phyloP scores from a whole-genome alignment of 2,797 vertebrate genomes.

The Labeo calbasu region DNA sequence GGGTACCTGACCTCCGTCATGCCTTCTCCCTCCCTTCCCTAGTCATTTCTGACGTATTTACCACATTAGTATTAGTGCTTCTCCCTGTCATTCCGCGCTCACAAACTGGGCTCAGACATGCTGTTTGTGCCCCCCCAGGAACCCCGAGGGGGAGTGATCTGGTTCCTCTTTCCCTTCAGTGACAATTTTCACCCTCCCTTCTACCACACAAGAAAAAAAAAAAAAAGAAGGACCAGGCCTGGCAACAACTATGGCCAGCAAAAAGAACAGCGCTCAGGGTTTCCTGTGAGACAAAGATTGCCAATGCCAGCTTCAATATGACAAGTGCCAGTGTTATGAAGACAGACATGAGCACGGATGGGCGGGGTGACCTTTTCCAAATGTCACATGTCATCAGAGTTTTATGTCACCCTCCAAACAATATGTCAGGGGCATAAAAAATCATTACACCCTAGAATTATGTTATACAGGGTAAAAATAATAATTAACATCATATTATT shows the following conservation, averaged over 20 bases:
- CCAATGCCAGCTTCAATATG: conserved; percentile 84
- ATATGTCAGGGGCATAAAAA: conserved; percentile 98
- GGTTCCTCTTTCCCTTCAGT: conserved; percentile 64
- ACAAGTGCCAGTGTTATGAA: conserved; percentile 86
- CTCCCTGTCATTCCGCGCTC: conserved; percentile 71
- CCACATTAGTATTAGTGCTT: conserved; percentile 82
- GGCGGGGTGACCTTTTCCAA: conserved; percentile 98
- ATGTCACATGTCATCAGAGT: conserved; percentile 99
- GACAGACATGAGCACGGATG: conserved; percentile 85
- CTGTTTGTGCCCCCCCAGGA: conserved; percentile 58
- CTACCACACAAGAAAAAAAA: conserved; percentile 20
- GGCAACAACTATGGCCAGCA: conserved; percentile 8
- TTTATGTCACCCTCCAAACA: conserved; percentile 99
- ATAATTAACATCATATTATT: conserved; percentile 90
- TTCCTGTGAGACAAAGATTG: conserved; percentile 76
- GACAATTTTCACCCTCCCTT: conserved; percentile 63
- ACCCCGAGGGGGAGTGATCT: conserved; percentile 68
- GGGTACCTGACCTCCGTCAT: conserved; percentile 26
- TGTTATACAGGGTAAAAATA: conserved; percentile 85
- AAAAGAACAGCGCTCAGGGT: conserved; percentile 43
- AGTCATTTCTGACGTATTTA: conserved; percentile 79
- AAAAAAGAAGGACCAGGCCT: conserved; percentile 20
- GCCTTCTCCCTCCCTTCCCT: conserved; percentile 4
- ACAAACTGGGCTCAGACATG: conserved; percentile 51
- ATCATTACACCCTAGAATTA: conserved; percentile 95